A percentile compares a stretch with the other conserved stretches of the same genome.
Evolutionary conservation across 2,113 vertebrate species (phyloP).

Genomic region (Stegastes partitus): DNA sequence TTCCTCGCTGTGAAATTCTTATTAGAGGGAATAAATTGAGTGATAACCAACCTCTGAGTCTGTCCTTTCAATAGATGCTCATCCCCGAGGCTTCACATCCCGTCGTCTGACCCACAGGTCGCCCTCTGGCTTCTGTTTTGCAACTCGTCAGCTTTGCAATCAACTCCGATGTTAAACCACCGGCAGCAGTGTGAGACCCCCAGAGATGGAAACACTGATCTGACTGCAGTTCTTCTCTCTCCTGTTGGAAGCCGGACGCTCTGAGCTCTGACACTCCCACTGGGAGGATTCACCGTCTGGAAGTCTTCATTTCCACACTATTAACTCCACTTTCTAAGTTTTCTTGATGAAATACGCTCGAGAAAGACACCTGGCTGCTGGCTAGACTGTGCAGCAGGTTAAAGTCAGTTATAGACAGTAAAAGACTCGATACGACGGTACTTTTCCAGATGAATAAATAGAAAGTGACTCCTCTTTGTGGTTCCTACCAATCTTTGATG

Average conservation of each 20-base stretch:
- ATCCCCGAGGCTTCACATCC: neutral
- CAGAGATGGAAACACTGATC: too few relatives aligned
- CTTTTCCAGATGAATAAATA: too few relatives aligned
- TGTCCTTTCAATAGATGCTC: conserved; percentile 5
- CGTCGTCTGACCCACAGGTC: conserved; percentile 10
- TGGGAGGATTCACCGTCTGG: conserved; percentile 3
- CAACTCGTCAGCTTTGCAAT: conserved; percentile 19
- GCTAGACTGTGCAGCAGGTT: too few relatives aligned
- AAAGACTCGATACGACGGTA: too few relatives aligned
- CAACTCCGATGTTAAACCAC: neutral
- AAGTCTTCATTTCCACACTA: neutral
- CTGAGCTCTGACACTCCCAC: conserved; percentile 8
- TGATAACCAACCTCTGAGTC: neutral
- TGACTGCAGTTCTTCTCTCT: too few relatives aligned
- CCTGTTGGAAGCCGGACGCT: neutral
- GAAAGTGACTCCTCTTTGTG: too few relatives aligned
- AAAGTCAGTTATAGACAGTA: too few relatives aligned
- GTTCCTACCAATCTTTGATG: too few relatives aligned
- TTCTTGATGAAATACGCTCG: neutral
- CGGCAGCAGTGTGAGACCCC: neutral
- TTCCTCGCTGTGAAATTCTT: neutral
- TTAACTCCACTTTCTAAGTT: neutral
- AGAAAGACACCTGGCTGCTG: too few relatives aligned
- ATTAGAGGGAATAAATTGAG: conserved; percentile 6
- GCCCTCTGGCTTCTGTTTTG: neutral